Base-by-base conservation (phyloP, 2,888 invertebrate species). In the Agrochola macilenta region DNA sequence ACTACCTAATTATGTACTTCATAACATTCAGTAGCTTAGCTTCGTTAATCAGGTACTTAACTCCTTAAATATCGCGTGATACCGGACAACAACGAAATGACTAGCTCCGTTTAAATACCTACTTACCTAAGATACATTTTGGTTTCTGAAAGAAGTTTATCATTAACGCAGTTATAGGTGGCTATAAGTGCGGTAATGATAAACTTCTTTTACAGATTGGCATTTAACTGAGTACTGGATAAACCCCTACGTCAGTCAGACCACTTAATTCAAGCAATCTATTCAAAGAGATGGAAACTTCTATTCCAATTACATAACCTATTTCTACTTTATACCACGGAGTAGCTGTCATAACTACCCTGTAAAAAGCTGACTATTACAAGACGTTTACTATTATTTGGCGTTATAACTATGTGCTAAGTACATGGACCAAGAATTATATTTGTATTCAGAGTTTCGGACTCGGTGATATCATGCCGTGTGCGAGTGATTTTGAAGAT, bases 371-470 rank as follows among this genome's bases (percentile, higher is more conserved):
- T 1, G 39, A 39, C 39, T 39, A 39, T 39, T 39, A 39, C 7
- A 39, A 39, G 2, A 57, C 20, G 11, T 57, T 39, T n/a, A 23
- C 20, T n/a, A 71, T n/a, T 26, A 54, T 73, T 46, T 12, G 43
- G 14, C 43, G 30, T 17, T 46, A n/a, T 54, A 54, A 8, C 30
- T 73, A 46, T 17, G 30, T 68, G 39, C 20, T 61, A 35, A 5
- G n/a, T 39, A 26, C 14, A 46, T 7, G 39, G 23, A 30, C 61
- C 5, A 76, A 26, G 7, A 52, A 77, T 30, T 14, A 43, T 39
- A 23, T 63, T 39, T 17, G 20, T 39, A 43, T 77, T 79, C 12
- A 26, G 54, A 46, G 20, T 65, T 78, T 79, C 23, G 35, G 66
- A 46, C 30, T 65, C 39, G 20, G n/a, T 54, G 54, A 76, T 46